phyloP scores from a whole-genome alignment of 1,140 invertebrate genomes.

The Papilio xuthus region DNA sequence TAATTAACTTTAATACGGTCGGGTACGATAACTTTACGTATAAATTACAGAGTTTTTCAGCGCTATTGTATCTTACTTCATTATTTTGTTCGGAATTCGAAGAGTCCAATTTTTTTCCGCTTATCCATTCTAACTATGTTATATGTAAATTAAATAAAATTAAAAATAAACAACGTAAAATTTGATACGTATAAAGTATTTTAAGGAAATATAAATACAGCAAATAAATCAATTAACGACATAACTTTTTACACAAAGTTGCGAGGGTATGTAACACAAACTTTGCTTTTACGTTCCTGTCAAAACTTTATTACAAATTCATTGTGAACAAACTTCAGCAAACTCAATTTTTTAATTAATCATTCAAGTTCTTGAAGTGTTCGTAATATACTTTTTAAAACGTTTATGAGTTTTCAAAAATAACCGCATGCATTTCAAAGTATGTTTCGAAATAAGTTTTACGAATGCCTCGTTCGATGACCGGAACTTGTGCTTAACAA shows the following conservation, averaged over 20 bases:
- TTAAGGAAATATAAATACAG: neutral
- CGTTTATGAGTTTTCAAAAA: neutral
- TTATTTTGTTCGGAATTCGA: too few relatives aligned
- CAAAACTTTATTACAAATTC: slow-evolving; percentile 11
- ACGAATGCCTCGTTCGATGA: neutral
- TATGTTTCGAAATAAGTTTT: neutral
- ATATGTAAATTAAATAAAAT: too few relatives aligned
- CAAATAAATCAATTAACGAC: neutral
- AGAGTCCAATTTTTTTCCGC: too few relatives aligned
- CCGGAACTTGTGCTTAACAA: neutral
- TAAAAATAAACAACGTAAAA: too few relatives aligned
- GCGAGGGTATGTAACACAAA: neutral
- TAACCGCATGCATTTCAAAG: neutral
- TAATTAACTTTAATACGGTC: too few relatives aligned
- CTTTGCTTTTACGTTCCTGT: neutral
- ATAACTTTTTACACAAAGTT: neutral
- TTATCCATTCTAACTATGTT: too few relatives aligned
- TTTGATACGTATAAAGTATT: neutral
- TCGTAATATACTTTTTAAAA: neutral
- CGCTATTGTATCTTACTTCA: neutral
- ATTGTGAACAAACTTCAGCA: neutral
- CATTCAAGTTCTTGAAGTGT: neutral
- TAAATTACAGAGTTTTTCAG: neutral
- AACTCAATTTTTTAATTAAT: neutral
- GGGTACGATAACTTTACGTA: neutral